Evolutionary conservation across 2,888 invertebrate genomes (phyloP).

Genomic region (Hydrotaea diabolus): DNA sequence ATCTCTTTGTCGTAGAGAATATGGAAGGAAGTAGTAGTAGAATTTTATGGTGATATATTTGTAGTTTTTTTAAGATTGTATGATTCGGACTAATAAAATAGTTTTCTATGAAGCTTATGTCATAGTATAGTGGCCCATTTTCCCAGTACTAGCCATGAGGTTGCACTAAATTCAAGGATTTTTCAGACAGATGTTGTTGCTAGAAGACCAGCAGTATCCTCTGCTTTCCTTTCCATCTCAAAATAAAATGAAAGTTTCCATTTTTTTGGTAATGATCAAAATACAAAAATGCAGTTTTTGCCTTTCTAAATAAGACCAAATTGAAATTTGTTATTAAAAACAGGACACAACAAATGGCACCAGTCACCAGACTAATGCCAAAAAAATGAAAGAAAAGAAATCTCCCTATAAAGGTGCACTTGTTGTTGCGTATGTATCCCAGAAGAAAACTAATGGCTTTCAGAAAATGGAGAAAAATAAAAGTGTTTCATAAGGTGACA

Average conservation of each 20-base stretch:
- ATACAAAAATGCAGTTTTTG: conserved; percentile 59
- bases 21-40: no score
- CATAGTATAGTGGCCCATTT: no score
- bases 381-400: neutral
- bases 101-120: no score
- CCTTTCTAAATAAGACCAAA: conserved; percentile 58
- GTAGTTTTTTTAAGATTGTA: no score
- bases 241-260: no score
- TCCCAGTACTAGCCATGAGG: no score
- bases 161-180: neutral
- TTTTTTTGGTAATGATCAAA: no score
- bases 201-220: no score
- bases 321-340: conserved; percentile 64
- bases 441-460: conserved; percentile 15
- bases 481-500: conserved; percentile 32
- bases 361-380: neutral
- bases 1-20: no score
- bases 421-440: conserved; percentile 20
- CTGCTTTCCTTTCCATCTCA: neutral
- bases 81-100: no score
- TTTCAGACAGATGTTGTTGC: neutral
- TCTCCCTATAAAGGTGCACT: neutral
- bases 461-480: conserved; percentile 8
- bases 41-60: no score
- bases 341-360: conserved; percentile 56